These are phyloP conservation scores for Okapia johnstoni DNA, from an alignment of 2,113 vertebrate species.

Conservation along the genomic window DNA sequence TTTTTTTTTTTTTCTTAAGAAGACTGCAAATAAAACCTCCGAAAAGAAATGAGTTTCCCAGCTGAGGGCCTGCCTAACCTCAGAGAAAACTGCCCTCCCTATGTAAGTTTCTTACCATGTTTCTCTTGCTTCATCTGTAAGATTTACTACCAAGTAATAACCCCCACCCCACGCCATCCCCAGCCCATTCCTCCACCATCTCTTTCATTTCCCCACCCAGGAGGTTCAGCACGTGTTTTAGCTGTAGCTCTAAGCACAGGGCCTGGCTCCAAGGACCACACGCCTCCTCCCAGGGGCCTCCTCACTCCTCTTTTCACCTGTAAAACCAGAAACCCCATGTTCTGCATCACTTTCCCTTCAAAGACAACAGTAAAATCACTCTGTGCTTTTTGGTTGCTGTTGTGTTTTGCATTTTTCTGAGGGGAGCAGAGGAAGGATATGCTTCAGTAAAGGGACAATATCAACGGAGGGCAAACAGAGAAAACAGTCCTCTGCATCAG, in stretches of 20 bases:
- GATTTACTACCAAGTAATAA: background rate
- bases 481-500: background rate
- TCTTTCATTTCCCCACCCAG: background rate
- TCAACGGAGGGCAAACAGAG: background rate
- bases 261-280: background rate
- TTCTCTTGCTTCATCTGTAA: background rate
- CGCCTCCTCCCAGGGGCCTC: background rate
- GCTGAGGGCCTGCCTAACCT: background rate
- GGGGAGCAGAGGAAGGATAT: background rate
- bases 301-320: too few relatives aligned
- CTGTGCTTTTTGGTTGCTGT: background rate
- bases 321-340: background rate
- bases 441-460: background rate
- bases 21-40: background rate
- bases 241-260: rapidly evolving
- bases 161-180: background rate
- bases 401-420: background rate
- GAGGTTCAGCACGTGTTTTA: rapidly evolving
- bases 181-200: background rate
- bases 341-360: background rate
- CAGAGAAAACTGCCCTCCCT: background rate
- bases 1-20: background rate
- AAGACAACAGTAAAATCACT: background rate
- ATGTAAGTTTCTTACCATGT: background rate
- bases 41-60: background rate